Base-by-base conservation (phyloP, 2,888 invertebrate genomes). In the Troides aeacus region DNA sequence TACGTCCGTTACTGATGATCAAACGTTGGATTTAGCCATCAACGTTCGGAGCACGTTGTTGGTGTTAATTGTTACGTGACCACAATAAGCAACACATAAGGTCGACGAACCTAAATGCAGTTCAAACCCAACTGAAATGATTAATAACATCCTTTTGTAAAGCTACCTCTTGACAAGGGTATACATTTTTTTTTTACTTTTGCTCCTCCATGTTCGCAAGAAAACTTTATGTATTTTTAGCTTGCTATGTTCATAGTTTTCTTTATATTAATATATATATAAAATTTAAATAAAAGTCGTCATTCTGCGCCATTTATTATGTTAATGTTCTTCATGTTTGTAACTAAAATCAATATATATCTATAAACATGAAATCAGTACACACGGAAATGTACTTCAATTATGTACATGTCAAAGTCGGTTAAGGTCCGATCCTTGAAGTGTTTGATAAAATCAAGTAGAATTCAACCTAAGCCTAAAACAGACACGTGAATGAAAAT, bases 1-100 rank as follows among this genome's bases (percentile, higher is more conserved):
- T 53, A 53, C 53, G 53, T 66, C 69, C 61, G 69, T 64, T 64
- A 64, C 2, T 57, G 17, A n/a, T 53, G 50, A 36, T 30, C 50
- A 50, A 68, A 59, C 42, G 59, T 50, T 64, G 59, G 39, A 56
- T 63, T 57, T 64, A 24, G 62, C 50, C n/a, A 58, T 79, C 77
- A 69, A 69, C 66, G 75, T 79, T 77, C 84, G 62, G 60, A 71
- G 73, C 85, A 85, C 85, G 87, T 72, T 23, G 73, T 68, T 73
- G 72, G 79, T 83, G 82, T 84, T 85, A 85, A 86, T 85, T 82
- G 81, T 77, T 80, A 87, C 87, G 88, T 89, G 88, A 84, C 80
- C 73, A 77, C 73, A 81, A 83, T 86, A 76, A 73, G 72, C 74
- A 77, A 75, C 71, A 58, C 66, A 68, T 70, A 78, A 83, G 89